Evolutionary conservation across 2,113 vertebrate genomes (phyloP).

Genomic region (Cardinalis cardinalis): DNA sequence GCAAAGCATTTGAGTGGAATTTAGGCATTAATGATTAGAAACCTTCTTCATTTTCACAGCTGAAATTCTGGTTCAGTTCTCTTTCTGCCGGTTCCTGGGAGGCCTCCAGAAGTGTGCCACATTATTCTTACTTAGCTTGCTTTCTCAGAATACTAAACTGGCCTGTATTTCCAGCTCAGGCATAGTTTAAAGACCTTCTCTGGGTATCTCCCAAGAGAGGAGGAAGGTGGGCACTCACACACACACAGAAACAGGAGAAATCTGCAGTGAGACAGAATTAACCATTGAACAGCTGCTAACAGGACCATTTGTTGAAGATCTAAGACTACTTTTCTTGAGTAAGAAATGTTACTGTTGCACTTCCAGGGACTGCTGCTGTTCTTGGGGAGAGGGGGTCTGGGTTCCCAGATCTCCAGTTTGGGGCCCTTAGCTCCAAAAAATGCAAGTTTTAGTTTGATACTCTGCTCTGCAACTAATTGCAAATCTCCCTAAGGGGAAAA

Average conservation of each 20-base stretch:
- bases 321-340: not conserved
- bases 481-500: not conserved
- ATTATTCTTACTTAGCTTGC: not conserved
- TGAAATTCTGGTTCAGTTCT: not conserved
- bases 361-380: not conserved
- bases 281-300: constrained; percentile 31
- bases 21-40: not conserved
- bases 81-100: not conserved
- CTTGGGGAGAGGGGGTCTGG: not conserved
- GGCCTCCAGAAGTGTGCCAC: not conserved
- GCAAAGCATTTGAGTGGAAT: not conserved
- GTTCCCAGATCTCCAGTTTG: not conserved
- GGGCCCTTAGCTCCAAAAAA: not conserved
- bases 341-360: not conserved
- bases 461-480: constrained; percentile 3
- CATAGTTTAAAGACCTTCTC: not conserved
- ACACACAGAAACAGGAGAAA: not conserved
- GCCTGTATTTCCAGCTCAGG: not conserved
- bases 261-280: constrained; percentile 20
- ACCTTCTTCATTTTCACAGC: not conserved
- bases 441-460: not conserved
- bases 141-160: not conserved
- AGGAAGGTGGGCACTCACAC: not conserved
- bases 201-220: not conserved
- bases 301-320: not conserved